Conservation (phyloP, 2,888 invertebrate genomes). For the Lissocephala sabroskyi region DNA sequence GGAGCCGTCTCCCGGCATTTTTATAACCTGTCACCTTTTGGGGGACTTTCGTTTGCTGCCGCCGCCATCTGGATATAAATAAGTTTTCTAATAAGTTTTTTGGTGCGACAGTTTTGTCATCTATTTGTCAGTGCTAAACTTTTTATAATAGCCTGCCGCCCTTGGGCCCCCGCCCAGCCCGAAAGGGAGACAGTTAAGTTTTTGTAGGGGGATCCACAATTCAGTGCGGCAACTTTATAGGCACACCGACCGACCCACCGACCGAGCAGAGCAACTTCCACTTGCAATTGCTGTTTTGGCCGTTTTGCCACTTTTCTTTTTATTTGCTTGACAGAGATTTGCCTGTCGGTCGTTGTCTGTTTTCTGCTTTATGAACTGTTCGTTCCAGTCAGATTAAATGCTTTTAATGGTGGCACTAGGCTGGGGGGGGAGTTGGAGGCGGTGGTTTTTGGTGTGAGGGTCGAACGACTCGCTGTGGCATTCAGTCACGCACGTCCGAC, state of each 20-base stretch:
- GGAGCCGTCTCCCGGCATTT: no score
- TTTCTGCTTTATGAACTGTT: constrained; percentile 6
- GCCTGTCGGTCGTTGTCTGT: constrained; percentile 4
- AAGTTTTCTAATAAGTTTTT: constrained; percentile 4
- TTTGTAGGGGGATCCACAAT: no score
- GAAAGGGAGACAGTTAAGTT: no score
- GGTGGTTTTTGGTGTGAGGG: neutral
- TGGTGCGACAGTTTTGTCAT: neutral
- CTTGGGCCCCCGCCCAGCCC: no score
- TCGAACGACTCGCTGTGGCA: neutral
- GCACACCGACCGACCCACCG: no score
- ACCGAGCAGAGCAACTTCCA: no score
- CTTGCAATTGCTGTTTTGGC: neutral
- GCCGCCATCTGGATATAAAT: constrained; percentile 2
- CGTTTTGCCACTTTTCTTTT: neutral
- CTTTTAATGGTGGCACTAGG: no score
- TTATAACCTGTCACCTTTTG: no score
- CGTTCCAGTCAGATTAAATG: constrained; percentile 34
- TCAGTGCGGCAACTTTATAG: no score
- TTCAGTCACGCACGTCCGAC: neutral
- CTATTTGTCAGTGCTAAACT: neutral
- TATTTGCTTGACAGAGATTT: constrained; percentile 11
- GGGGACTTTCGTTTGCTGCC: no score
- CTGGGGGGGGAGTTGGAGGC: constrained; percentile 16
- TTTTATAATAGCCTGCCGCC: no score